Percentiles rank a stretch among this genome's conserved stretches.
Conservation (phyloP, 1,140 invertebrate genomes). For the Drosophila pseudoananassae region DNA sequence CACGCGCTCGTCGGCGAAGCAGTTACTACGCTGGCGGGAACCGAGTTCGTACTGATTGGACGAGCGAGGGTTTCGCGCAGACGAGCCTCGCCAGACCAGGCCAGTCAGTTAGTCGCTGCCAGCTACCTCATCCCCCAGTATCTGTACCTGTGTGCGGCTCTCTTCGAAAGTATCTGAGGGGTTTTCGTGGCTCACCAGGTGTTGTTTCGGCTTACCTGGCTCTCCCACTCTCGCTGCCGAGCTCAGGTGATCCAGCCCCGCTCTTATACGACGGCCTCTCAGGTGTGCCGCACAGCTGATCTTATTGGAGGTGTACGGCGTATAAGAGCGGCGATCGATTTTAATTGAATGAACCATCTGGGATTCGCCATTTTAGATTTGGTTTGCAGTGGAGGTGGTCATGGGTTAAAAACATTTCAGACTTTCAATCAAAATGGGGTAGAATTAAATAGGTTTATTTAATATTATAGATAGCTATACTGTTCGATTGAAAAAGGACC, state of each 20-base stretch:
- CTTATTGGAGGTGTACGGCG: conserved; percentile 66
- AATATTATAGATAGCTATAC: too few relatives aligned
- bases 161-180: conserved; percentile 4
- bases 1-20: conserved; percentile 64
- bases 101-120: conserved; percentile 63
- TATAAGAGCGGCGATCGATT: conserved; percentile 40
- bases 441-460: too few relatives aligned
- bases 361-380: conserved; percentile 74
- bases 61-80: conserved; percentile 79
- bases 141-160: conserved; percentile 2
- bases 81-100: conserved; percentile 69
- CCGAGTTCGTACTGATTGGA: conserved; percentile 84
- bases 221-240: conserved; percentile 5
- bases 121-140: conserved; percentile 4
- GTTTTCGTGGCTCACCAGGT: conserved; percentile 18
- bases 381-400: conserved; percentile 34
- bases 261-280: conserved; percentile 39
- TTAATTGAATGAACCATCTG: conserved; percentile 42
- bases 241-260: conserved; percentile 6
- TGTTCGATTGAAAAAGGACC: too few relatives aligned
- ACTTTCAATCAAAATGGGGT: background rate
- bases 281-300: conserved; percentile 54
- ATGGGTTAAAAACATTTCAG: background rate
- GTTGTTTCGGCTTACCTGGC: conserved; percentile 5
- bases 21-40: conserved; percentile 80